Percentiles rank a stretch among this genome's conserved stretches.
These are phyloP conservation scores for Ephydatia muelleri DNA, from an alignment of 37 sponge, comb jelly and placozoan genomes.

Conservation along the genomic window DNA sequence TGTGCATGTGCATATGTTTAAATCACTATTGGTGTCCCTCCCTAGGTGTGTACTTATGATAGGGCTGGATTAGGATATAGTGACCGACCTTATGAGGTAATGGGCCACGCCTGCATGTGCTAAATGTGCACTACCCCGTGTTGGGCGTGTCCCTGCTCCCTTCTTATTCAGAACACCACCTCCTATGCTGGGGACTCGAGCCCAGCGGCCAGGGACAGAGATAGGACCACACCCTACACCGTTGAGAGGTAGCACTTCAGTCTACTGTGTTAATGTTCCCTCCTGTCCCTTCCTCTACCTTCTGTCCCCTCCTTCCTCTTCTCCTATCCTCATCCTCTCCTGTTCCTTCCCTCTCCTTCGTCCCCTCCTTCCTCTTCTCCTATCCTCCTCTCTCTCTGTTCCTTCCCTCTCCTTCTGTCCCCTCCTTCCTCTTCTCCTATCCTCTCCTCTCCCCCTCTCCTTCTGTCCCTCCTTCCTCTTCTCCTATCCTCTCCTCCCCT, in stretches of 20 bases:
- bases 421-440: too few relatives aligned
- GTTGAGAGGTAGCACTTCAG: conserved; percentile 25
- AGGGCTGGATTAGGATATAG: conserved; percentile 73
- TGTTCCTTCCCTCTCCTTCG: background rate
- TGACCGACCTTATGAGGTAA: conserved; percentile 57
- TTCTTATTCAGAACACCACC: conserved; percentile 50
- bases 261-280: too few relatives aligned
- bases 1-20: background rate
- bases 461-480: too few relatives aligned
- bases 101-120: too few relatives aligned
- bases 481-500: background rate
- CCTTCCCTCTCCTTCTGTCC: too few relatives aligned
- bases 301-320: background rate
- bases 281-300: background rate
- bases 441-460: too few relatives aligned
- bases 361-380: too few relatives aligned
- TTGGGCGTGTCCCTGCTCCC: too few relatives aligned
- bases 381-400: too few relatives aligned
- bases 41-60: conserved; percentile 69
- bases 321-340: background rate
- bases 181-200: conserved; percentile 42
- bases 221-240: conserved; percentile 23
- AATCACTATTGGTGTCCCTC: background rate
- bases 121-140: too few relatives aligned
- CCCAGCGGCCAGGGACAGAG: conserved; percentile 47